Evolutionary conservation across 2,888 invertebrate genomes (phyloP), one percentile per base, ranked within the genome.

Genomic region (Tribolium freemani): DNA sequence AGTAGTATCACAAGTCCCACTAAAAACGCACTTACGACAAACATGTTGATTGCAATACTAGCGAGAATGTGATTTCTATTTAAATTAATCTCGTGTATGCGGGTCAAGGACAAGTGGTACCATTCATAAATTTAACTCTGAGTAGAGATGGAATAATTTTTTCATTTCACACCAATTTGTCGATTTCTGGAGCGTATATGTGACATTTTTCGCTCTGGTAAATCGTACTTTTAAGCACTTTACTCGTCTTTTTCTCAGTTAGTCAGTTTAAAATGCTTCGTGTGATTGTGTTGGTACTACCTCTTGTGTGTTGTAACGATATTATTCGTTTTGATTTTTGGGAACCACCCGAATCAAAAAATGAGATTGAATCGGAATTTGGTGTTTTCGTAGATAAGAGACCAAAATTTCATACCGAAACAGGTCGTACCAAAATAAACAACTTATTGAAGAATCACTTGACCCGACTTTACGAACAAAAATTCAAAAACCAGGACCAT

Each of bases 381-480:
- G 80, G 77, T 5, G 68, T 76, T 44, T 69, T 79, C 31, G 63
- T 71, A 2, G 69, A 68, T 10, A 5, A 20, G 10, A 26, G 67
- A 1, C 51, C 53, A 4, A 48, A 9, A 8, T 58, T n/a, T 48
- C 74, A 67, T 3, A 69, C 57, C 11, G 31, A 74, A 66, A 69
- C 21, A 21, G 13, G 51, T 9, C 54, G 69, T 38, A 73, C 74
- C 3, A 79, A 70, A 5, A 80, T 83, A n/a, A 79, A 81, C 63
- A 53, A 71, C 4, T 44, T 83, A 20, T 57, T 83, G 63, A 80
- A 79, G 58, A 74, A 76, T 13, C 83, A 80, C 57, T 53, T 83
- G n/a, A 61, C 71, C 4, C 78, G 79, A 64, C 64, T 83, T 0
- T 82, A 82, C 44, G 51, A 58, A 0, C 74, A 81, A 67, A 82